Percentiles rank a stretch among this genome's conserved stretches.
These are phyloP conservation scores for Parnassius apollo DNA, from an alignment of 2,888 invertebrate species.

Conservation along the genomic window DNA sequence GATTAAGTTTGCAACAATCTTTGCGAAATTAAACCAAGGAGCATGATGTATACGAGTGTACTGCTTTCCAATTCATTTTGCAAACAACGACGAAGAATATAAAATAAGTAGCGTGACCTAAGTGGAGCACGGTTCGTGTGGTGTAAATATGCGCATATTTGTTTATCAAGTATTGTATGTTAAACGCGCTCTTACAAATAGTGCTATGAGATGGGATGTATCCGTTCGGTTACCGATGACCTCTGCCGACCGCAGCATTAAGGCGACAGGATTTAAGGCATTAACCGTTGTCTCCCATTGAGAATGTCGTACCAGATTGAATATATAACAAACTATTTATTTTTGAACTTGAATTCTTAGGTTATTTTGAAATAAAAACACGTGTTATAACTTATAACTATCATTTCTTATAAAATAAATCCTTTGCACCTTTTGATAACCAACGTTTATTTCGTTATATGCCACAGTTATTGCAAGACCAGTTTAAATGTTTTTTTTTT, in stretches of 20 bases:
- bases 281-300: conserved; percentile 43
- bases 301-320: conserved; percentile 36
- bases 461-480: too few relatives aligned
- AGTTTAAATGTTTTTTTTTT: too few relatives aligned
- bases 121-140: conserved; percentile 40
- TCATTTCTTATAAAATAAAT: neutral
- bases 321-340: conserved; percentile 26
- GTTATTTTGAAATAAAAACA: conserved; percentile 9
- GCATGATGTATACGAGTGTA: conserved; percentile 21
- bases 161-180: conserved; percentile 61
- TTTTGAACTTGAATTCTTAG: conserved; percentile 18
- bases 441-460: too few relatives aligned
- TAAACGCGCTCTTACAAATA: conserved; percentile 43
- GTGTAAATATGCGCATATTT: conserved; percentile 70
- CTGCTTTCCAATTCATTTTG: conserved; percentile 51
- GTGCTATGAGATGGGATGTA: conserved; percentile 55
- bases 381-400: conserved; percentile 1
- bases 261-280: conserved; percentile 51
- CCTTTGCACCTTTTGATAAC: too few relatives aligned
- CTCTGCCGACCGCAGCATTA: conserved; percentile 44
- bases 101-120: conserved; percentile 40
- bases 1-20: too few relatives aligned
- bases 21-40: neutral
- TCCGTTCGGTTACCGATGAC: conserved; percentile 65
- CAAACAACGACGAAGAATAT: conserved; percentile 44